Percentiles rank a stretch among this genome's conserved stretches.
Conservation (phyloP, 2,113 vertebrate species). For the Sakesphorus luctuosus region DNA sequence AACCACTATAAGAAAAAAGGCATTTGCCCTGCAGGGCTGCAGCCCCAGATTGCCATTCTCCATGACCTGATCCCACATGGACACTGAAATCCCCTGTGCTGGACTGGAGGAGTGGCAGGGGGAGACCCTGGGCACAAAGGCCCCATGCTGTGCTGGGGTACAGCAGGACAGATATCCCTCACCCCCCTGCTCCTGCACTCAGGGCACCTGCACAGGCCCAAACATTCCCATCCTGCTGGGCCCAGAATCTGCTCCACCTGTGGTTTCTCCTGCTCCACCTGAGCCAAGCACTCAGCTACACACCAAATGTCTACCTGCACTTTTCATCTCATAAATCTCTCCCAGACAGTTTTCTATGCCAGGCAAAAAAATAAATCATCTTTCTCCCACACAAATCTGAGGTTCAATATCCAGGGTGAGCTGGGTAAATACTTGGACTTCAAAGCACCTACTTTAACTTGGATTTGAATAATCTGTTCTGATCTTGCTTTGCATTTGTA, state of each 20-base stretch:
- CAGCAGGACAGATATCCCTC: background rate
- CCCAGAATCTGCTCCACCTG: background rate
- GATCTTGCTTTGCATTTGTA: background rate
- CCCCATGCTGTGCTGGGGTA: too few species aligned
- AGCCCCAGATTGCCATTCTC: background rate
- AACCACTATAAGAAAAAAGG: background rate
- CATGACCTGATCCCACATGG: background rate
- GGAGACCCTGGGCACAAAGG: background rate
- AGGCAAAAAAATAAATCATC: background rate
- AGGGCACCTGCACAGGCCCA: background rate
- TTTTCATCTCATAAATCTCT: background rate
- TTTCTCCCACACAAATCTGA: background rate
- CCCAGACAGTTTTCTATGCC: background rate
- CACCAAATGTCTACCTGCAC: rapidly evolving
- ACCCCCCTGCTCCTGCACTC: rapidly evolving
- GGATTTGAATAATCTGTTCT: background rate
- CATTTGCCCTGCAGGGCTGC: background rate
- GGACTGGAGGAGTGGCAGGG: background rate
- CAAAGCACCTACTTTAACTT: background rate
- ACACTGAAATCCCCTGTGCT: background rate
- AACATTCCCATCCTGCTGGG: background rate
- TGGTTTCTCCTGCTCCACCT: background rate
- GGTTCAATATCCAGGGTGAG: background rate
- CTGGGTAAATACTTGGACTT: background rate
- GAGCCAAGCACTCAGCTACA: background rate